phyloP scores from a whole-genome alignment of 64 coral and sea anemone genomes.

The Catalaphyllia jardinei region DNA sequence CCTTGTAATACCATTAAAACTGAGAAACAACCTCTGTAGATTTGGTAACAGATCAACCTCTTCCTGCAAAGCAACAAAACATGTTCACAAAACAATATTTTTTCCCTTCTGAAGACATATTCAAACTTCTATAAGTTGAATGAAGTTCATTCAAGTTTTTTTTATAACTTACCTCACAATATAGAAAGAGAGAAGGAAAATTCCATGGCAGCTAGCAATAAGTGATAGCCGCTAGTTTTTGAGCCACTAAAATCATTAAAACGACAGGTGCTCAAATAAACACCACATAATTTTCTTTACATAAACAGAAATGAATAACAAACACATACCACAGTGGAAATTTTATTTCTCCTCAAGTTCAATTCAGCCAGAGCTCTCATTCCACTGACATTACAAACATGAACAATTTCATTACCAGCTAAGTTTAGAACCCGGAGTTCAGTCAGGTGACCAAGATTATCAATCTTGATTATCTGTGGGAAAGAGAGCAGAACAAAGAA shows the following conservation, averaged over 20 bases:
- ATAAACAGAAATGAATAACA: neutral
- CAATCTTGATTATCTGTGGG: conserved; percentile 80
- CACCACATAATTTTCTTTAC: neutral
- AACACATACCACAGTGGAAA: conserved; percentile 75
- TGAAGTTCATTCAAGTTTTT: too few relatives aligned
- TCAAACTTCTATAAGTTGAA: neutral
- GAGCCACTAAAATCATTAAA: too few relatives aligned
- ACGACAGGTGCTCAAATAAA: too few relatives aligned
- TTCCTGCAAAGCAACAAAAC: conserved; percentile 47
- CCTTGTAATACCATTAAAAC: conserved; percentile 95
- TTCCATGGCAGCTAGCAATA: too few relatives aligned
- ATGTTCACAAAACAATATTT: neutral
- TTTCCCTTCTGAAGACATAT: neutral
- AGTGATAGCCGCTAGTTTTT: too few relatives aligned
- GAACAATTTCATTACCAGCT: conserved; percentile 86
- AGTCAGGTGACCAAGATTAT: conserved; percentile 85
- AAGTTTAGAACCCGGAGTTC: conserved; percentile 92
- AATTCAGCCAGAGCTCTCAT: conserved; percentile 88
- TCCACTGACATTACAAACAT: conserved; percentile 75
- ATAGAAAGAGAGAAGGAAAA: too few relatives aligned
- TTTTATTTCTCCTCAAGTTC: conserved; percentile 95
- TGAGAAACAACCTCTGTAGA: conserved; percentile 93
- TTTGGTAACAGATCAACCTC: conserved; percentile 82
- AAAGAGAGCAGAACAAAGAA: neutral
- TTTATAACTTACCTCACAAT: too few relatives aligned